Evolutionary conservation across 2,888 invertebrate genomes (phyloP), one percentile per base, ranked within the genome.

Genomic region (Loripinus fragilis): DNA sequence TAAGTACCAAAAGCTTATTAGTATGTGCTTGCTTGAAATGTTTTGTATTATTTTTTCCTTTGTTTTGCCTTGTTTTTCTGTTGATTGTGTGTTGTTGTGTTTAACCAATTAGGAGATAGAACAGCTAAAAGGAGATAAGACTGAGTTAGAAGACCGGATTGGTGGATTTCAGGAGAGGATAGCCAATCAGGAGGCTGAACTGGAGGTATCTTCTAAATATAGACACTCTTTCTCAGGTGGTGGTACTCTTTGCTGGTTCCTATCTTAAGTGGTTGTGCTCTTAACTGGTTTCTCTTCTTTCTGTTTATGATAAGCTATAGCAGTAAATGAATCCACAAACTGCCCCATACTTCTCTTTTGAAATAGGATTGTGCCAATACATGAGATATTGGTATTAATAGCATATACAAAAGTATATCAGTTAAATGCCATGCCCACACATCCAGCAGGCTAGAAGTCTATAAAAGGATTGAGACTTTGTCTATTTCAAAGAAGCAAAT

Each of bases 121-220:
- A 35, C 76, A 78, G 65, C 38, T 52, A 45, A 52, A 68, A 60
- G 48, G 68, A 68, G 74, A 67, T 45, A 67, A 67, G 42, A 42
- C 20, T 41, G 67, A 67, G 67, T 50, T 80, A 64, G 85, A 86
- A 64, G 77, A 80, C 52, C 71, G 69, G 73, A 65, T 78, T 48
- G 74, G 69, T 28, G 68, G 70, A 38, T 73, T 83, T 70, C 66
- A 83, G 72, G 80, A 73, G 20, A 80, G 80, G 20, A 67, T 83
- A 8, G 70, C 77, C 23, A 68, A 77, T 55, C 78, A 80, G 68
- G 78, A 83, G 33, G 50, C 55, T 30, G 81, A 86, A 71, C 70
- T 85, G 8, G 81, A 86, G 86, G 86, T 86, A 85, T 33, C 60
- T 12, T 60, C 33, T 60, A 33, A 12, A 33, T 28, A 60, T 28